Evolutionary conservation across 2,113 vertebrate genomes (phyloP).

Genomic region (Talpa occidentalis): DNA sequence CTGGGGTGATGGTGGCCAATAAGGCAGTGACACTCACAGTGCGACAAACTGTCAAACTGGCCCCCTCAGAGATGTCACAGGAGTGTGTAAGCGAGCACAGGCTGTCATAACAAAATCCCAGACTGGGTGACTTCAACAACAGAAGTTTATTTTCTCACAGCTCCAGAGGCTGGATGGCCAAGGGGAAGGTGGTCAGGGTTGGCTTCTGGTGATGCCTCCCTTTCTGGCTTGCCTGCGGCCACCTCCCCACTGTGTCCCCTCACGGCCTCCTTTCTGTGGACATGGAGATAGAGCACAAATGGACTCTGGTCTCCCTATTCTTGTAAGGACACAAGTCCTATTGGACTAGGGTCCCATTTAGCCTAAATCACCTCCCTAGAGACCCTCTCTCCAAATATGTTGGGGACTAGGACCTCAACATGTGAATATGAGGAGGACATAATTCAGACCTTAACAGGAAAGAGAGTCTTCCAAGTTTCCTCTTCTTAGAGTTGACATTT

Average conservation of each 20-base stretch:
- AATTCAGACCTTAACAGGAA: neutral
- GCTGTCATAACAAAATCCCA: neutral
- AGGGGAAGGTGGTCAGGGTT: neutral
- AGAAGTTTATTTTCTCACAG: neutral
- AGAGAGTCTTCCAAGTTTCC: neutral
- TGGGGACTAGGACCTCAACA: neutral
- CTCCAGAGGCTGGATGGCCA: neutral
- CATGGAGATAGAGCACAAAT: neutral
- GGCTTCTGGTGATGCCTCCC: neutral
- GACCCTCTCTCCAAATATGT: neutral
- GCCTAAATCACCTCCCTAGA: neutral
- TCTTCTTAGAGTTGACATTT: conserved; percentile 39
- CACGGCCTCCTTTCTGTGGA: neutral
- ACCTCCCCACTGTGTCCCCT: neutral
- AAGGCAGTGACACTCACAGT: neutral
- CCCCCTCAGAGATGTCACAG: neutral
- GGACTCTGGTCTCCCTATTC: neutral
- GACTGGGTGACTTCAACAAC: neutral
- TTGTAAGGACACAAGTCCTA: neutral
- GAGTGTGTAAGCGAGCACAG: neutral
- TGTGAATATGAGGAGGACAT: neutral
- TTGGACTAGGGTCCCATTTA: neutral
- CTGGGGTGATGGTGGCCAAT: neutral
- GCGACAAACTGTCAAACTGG: neutral
- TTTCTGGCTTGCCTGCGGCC: neutral